These are phyloP conservation scores for Apostichopus japonicus DNA, from an alignment of 35 echinoderm and acorn worm species.

Conservation along the genomic window DNA sequence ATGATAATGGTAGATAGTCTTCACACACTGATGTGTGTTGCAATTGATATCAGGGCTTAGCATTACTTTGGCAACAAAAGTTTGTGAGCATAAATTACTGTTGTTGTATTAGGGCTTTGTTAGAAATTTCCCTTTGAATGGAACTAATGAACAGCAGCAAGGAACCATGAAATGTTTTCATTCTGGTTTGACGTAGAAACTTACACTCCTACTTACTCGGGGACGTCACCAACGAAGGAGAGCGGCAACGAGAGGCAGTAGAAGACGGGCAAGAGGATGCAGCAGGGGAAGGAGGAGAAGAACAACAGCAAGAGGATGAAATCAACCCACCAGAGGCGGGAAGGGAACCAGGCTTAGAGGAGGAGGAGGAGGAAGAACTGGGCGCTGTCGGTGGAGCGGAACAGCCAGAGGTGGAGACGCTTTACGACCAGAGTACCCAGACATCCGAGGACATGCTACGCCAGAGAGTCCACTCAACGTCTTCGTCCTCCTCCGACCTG, in stretches of 20 bases:
- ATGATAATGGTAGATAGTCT: too few relatives aligned
- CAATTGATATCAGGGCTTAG: too few relatives aligned
- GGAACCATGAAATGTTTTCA: too few relatives aligned
- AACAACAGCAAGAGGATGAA: constrained; percentile 27
- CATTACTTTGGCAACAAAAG: too few relatives aligned
- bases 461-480: not conserved
- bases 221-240: constrained; percentile 61
- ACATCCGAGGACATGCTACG: not conserved
- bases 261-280: constrained; percentile 23
- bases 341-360: constrained; percentile 5
- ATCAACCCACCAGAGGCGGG: constrained; percentile 27
- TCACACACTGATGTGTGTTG: too few relatives aligned
- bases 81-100: too few relatives aligned
- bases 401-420: not conserved
- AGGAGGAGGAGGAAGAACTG: not conserved
- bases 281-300: constrained; percentile 26
- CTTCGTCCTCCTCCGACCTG: constrained; percentile 14
- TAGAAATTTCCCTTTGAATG: too few relatives aligned
- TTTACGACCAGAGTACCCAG: constrained; percentile 21
- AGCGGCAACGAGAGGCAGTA: not conserved
- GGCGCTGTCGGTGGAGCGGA: constrained; percentile 33
- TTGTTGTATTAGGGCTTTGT: too few relatives aligned
- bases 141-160: not conserved
- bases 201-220: constrained; percentile 92
- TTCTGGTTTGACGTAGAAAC: constrained; percentile 45